These are phyloP conservation scores for Regulus satrapa DNA, from an alignment of 2,113 vertebrate genomes.

Conservation along the genomic window DNA sequence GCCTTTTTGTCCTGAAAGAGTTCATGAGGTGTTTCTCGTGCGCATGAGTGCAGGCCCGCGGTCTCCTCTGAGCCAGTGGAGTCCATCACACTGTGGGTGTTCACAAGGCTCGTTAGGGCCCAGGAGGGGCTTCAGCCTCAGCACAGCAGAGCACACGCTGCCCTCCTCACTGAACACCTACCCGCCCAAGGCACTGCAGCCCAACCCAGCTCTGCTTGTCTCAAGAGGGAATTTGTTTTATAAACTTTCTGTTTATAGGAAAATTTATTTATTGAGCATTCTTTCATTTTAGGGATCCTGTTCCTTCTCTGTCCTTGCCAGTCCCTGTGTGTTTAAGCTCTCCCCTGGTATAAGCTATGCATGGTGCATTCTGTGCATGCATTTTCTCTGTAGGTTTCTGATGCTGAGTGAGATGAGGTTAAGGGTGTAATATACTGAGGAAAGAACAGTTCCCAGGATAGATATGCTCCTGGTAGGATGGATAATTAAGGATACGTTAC, in stretches of 20 bases:
- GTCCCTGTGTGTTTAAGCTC: background rate
- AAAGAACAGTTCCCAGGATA: constrained; percentile 12
- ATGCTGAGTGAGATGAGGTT: constrained; percentile 38
- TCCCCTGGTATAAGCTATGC: background rate
- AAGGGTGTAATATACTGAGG: constrained; percentile 5
- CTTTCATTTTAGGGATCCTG: background rate
- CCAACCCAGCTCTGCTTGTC: background rate
- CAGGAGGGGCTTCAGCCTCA: background rate
- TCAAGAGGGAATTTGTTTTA: background rate
- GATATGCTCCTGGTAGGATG: background rate
- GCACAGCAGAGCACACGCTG: accelerated
- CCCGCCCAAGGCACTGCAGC: background rate
- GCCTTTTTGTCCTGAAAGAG: background rate
- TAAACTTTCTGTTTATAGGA: background rate
- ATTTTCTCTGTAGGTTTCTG: background rate
- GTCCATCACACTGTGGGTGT: accelerated
- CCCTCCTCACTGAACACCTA: background rate
- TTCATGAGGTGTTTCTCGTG: background rate
- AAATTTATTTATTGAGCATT: background rate
- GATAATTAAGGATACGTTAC: background rate
- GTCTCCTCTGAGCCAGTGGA: background rate
- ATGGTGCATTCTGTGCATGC: background rate
- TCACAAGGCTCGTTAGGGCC: background rate
- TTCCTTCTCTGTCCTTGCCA: background rate
- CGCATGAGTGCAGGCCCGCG: background rate